A percentile compares a stretch with the other conserved stretches of the same genome.
Conservation (phyloP, 30 jellyfish, hydroid and myxozoan species). For the Cassiopea xamachana region DNA sequence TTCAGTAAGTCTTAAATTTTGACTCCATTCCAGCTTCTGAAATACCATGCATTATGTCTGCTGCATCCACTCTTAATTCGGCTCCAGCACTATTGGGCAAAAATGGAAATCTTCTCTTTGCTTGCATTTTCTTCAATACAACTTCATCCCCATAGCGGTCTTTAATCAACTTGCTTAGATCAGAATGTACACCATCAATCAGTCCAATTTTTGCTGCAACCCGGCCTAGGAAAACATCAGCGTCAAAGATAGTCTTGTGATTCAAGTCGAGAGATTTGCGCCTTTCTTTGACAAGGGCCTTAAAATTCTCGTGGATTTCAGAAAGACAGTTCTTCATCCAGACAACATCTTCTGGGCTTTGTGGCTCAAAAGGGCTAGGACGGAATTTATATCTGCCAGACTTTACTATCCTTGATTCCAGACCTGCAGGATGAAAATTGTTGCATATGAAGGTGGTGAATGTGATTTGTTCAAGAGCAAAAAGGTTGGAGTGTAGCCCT, state of each 20-base stretch:
- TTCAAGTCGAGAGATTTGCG: conserved; percentile 59
- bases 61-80: conserved; percentile 9
- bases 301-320: conserved; percentile 72
- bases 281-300: conserved; percentile 70
- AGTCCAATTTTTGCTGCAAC: conserved; percentile 79
- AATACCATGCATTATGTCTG: conserved; percentile 13
- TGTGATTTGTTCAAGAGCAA: too few relatives aligned
- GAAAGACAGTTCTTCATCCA: conserved; percentile 54
- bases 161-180: conserved; percentile 41
- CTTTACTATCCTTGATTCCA: conserved; percentile 71
- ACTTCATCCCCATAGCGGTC: conserved; percentile 69
- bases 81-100: conserved; percentile 20
- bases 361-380: conserved; percentile 73
- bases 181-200: conserved; percentile 79
- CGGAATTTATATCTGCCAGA: conserved; percentile 86
- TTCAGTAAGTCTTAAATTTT: conserved; percentile 1
- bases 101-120: conserved; percentile 44
- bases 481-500: not conserved
- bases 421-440: conserved; percentile 23
- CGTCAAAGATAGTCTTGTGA: conserved; percentile 80
- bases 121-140: conserved; percentile 36
- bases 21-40: conserved; percentile 31
- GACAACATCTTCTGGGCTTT: conserved; percentile 66
- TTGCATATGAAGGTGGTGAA: not conserved
- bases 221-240: conserved; percentile 73